These are phyloP conservation scores for Euura saliciscinereae DNA, from an alignment of 1,140 invertebrate genomes.

Conservation along the genomic window DNA sequence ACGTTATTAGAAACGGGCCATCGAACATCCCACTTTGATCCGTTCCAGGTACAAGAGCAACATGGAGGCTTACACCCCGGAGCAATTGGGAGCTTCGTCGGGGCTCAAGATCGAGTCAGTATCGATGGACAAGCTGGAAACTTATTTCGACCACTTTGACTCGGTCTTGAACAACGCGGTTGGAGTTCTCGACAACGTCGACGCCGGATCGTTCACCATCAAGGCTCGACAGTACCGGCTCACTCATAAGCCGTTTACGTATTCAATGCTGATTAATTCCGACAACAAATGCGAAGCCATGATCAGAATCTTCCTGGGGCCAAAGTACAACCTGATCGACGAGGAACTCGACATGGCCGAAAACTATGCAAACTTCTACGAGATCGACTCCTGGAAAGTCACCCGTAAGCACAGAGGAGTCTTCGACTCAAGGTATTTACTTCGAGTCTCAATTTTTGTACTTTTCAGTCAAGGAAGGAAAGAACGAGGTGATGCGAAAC, in stretches of 20 bases:
- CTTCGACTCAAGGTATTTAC: not conserved
- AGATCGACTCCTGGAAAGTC: slow-evolving; percentile 61
- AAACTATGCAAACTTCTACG: slow-evolving; percentile 67
- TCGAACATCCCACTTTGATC: not conserved
- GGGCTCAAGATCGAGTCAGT: slow-evolving; percentile 69
- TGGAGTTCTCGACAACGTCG: slow-evolving; percentile 40
- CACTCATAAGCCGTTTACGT: slow-evolving; percentile 70
- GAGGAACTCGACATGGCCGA: slow-evolving; percentile 56
- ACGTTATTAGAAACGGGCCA: not conserved
- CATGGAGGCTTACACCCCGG: slow-evolving; percentile 64
- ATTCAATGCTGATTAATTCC: slow-evolving; percentile 65
- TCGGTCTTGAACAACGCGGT: slow-evolving; percentile 71
- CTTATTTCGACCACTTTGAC: slow-evolving; percentile 75
- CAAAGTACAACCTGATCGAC: slow-evolving; percentile 68
- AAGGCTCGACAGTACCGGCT: slow-evolving; percentile 52
- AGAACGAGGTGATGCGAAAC: slow-evolving; percentile 49
- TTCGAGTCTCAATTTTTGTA: not conserved
- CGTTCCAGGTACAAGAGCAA: slow-evolving; percentile 48
- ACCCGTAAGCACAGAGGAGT: slow-evolving; percentile 40
- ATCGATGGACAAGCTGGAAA: slow-evolving; percentile 67
- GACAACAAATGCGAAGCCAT: slow-evolving; percentile 61
- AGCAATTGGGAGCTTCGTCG: slow-evolving; percentile 64
- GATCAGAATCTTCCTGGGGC: slow-evolving; percentile 72
- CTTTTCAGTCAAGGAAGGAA: slow-evolving; percentile 50
- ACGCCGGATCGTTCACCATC: slow-evolving; percentile 37